These are phyloP conservation scores for Xiphophorus couchianus DNA, from an alignment of 2,113 vertebrate genomes.

Conservation along the genomic window DNA sequence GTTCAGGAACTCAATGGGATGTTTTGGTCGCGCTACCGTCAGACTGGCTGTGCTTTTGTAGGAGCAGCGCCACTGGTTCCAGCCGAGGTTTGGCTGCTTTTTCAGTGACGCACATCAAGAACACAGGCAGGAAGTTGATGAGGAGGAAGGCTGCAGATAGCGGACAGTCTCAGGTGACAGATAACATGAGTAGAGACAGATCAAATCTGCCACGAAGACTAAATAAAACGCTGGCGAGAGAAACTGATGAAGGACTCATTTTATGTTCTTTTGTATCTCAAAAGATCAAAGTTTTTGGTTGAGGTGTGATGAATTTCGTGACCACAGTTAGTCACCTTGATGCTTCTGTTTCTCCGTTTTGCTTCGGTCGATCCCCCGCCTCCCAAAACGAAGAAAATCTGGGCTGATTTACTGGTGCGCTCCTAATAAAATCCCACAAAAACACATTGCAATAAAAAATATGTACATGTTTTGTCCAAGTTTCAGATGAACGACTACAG, in stretches of 20 bases:
- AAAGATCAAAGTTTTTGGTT: background rate
- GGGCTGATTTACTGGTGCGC: no score
- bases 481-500: background rate
- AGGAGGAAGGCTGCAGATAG: slow-evolving; percentile 7
- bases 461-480: background rate
- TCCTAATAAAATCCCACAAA: no score
- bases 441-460: background rate
- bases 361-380: no score
- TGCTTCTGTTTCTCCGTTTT: no score
- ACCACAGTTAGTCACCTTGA: no score
- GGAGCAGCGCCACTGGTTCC: background rate
- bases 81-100: slow-evolving; percentile 5
- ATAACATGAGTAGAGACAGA: slow-evolving; percentile 3
- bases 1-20: slow-evolving; percentile 4
- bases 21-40: background rate
- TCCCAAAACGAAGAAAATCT: no score
- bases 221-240: background rate
- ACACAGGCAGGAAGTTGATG: background rate
- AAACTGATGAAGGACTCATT: background rate
- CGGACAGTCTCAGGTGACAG: background rate
- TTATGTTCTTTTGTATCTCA: background rate
- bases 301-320: no score
- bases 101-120: background rate
- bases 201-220: background rate
- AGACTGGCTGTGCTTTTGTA: slow-evolving; percentile 1